Percentiles rank a stretch among this genome's conserved stretches.
phyloP scores from a whole-genome alignment of 1,140 invertebrate species.

The Platyscapa corneri region DNA sequence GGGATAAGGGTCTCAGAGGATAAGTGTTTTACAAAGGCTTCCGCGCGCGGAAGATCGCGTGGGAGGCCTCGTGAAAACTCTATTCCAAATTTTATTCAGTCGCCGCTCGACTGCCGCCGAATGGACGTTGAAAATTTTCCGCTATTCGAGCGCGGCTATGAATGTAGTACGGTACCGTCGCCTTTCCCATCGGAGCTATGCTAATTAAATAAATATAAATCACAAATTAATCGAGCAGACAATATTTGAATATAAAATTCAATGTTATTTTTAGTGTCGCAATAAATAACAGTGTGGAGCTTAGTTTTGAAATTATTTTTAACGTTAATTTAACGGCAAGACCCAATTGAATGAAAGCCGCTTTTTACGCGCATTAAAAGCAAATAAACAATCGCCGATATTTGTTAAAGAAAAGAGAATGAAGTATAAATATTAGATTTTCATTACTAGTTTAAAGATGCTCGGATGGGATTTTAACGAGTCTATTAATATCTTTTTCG shows the following conservation, averaged over 20 bases:
- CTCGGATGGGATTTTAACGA: background rate
- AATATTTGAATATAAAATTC: background rate
- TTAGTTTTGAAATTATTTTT: constrained; percentile 1
- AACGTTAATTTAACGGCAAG: background rate
- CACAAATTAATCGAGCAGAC: background rate
- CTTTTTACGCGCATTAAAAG: background rate
- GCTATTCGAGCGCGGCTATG: too few relatives aligned
- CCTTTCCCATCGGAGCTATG: background rate
- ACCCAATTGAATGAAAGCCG: background rate
- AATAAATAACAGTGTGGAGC: background rate
- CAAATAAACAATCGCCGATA: background rate
- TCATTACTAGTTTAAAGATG: background rate
- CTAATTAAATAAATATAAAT: background rate
- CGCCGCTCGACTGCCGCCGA: background rate
- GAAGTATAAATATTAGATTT: background rate
- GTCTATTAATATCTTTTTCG: background rate
- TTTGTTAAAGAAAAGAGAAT: background rate
- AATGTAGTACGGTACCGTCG: too few relatives aligned
- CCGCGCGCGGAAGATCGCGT: background rate
- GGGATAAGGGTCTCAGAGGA: background rate
- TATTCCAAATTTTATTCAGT: background rate
- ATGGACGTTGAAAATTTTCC: too few relatives aligned
- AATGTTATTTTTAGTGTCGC: background rate
- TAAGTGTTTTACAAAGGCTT: background rate
- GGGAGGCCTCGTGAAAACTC: too few relatives aligned